Conservation (phyloP, 2,797 vertebrate species). For the Neopelma chrysocephalum region DNA sequence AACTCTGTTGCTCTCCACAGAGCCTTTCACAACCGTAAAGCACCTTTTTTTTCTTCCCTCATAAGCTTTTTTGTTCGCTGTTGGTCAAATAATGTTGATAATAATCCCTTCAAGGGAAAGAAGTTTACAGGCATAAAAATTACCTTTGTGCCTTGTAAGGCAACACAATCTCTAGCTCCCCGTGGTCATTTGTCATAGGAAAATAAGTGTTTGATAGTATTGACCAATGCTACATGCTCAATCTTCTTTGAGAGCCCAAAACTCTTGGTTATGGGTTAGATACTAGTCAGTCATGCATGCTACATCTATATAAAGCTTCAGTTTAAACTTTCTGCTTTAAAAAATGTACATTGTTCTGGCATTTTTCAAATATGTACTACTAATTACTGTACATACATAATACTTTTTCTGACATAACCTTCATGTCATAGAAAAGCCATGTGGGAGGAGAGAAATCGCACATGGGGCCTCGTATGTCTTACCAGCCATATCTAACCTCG, state of each 20-base stretch:
- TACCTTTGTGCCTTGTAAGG: constrained; percentile 44
- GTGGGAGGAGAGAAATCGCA: not conserved
- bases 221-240: not conserved
- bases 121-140: constrained; percentile 47
- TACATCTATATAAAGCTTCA: not conserved
- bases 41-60: not conserved
- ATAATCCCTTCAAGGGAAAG: constrained; percentile 50
- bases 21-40: constrained; percentile 2
- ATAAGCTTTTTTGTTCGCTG: constrained; percentile 6
- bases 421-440: not conserved
- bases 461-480: not conserved
- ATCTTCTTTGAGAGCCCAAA: constrained; percentile 16
- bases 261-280: not conserved
- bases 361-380: not conserved
- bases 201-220: constrained; percentile 41
- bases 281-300: not conserved
- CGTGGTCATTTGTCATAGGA: constrained; percentile 14
- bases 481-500: not conserved
- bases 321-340: not conserved
- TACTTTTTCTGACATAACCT: not conserved
- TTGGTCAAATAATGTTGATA: constrained; percentile 47
- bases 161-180: constrained; percentile 44
- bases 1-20: not conserved
- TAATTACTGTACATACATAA: not conserved
- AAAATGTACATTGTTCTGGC: not conserved